Evolutionary conservation across 2,113 vertebrate species (phyloP).

Genomic region (Triplophysa siluroides): DNA sequence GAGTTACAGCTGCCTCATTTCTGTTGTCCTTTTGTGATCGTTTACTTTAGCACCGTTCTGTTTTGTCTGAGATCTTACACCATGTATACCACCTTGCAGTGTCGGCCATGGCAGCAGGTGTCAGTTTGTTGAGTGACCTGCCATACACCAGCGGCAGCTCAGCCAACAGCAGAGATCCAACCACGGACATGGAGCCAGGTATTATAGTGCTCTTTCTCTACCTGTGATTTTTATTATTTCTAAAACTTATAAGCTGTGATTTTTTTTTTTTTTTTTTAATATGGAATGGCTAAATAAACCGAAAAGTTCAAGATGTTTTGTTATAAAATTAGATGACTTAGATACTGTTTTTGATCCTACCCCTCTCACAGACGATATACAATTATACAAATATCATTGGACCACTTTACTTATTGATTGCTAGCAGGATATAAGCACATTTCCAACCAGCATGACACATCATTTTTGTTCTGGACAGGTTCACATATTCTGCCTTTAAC

Average conservation of each 20-base stretch:
- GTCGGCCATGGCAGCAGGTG: slow-evolving; percentile 85
- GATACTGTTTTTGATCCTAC: no score
- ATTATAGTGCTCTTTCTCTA: slow-evolving; percentile 47
- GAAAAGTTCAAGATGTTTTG: background rate
- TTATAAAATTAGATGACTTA: no score
- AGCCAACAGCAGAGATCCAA: slow-evolving; percentile 62
- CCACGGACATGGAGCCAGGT: slow-evolving; percentile 83
- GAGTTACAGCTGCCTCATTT: slow-evolving; percentile 43
- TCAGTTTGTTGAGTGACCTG: slow-evolving; percentile 80
- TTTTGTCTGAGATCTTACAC: slow-evolving; percentile 49
- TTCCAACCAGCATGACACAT: no score
- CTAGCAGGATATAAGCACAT: no score
- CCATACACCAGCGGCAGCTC: slow-evolving; percentile 67
- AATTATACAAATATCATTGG: no score
- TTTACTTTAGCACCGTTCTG: slow-evolving; percentile 33
- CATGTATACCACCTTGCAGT: slow-evolving; percentile 67
- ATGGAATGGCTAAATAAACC: background rate
- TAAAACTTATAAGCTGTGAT: no score
- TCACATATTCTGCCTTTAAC: no score
- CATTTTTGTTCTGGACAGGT: no score
- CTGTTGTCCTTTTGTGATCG: slow-evolving; percentile 44
- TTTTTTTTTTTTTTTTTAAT: no score
- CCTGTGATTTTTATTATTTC: background rate
- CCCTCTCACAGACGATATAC: no score
- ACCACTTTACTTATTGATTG: no score